Evolutionary conservation across 2,113 vertebrate species (phyloP), one percentile per base, ranked within the genome.

Genomic region (Psephotus haematonotus): DNA sequence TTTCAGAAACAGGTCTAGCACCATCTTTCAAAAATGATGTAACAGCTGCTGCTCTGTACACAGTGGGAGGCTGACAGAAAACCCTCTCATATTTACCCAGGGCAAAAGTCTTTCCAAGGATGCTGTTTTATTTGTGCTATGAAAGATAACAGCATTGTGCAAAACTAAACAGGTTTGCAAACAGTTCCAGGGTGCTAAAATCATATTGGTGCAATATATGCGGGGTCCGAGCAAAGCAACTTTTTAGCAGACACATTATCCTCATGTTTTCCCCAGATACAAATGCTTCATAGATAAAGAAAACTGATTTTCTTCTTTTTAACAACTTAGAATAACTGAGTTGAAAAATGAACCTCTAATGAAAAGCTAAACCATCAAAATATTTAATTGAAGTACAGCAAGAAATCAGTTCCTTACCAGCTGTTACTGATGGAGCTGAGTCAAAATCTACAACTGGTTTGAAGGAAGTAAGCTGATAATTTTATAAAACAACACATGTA

Each of bases 331-430:
- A 74, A 81, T 79, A 90, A 71, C 12, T 63, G 28, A 55, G 20
- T 39, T 75, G 24, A 60, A 82, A 97, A 78, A 68, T 35, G 19
- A 75, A 59, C 9, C 3, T 70, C 19, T 50, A 81, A 63, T 33
- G 13, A 83, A 86, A 87, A 92, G 27, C 39, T 76, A 92, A 95
- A 60, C 3, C 24, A 76, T 62, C 29, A 57, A 81, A 95, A 95
- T 89, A 81, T 95, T 91, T 93, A 64, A 85, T 23, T 89, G 44
- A 95, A 95, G 85, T 87, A 68, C 8, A 68, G 22, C 15, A 78
- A 89, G 62, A 92, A 85, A 94, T 68, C 31, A 19, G 9, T 90
- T 82, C 44, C 49, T 94, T 79, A 69, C 22, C 59, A 92, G 44
- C 44, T 95, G 67, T n/a, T 65, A 70, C 65, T 70, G 17, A 47